Percentiles rank a stretch among this genome's conserved stretches.
Evolutionary conservation across 2,888 invertebrate species (phyloP).

Genomic region (Priocnemis perturbator): DNA sequence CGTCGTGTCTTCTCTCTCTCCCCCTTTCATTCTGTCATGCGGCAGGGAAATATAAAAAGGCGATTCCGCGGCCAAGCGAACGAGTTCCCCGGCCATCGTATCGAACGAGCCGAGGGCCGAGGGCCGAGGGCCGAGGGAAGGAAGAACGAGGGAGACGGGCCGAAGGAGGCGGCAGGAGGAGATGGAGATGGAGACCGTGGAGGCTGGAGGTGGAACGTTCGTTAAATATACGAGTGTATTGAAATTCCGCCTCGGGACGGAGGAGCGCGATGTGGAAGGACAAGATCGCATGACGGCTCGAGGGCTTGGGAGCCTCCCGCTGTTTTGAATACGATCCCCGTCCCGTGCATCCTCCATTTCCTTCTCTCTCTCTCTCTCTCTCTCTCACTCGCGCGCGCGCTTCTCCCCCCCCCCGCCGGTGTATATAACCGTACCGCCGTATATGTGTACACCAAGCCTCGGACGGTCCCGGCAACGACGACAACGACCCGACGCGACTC

Average conservation of each 20-base stretch:
- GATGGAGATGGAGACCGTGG: conserved; percentile 20
- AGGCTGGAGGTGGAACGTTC: conserved; percentile 54
- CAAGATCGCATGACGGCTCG: conserved; percentile 69
- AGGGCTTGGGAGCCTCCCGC: conserved; percentile 68
- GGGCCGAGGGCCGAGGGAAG: conserved; percentile 28
- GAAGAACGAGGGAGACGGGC: conserved; percentile 24
- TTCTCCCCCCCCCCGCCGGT: conserved; percentile 51
- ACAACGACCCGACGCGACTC: conserved; percentile 65
- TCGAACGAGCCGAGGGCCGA: conserved; percentile 42
- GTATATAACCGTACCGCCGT: conserved; percentile 47
- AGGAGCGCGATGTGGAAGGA: conserved; percentile 67
- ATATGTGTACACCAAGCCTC: conserved; percentile 38
- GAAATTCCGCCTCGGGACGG: conserved; percentile 67
- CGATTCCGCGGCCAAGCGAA: conserved; percentile 49
- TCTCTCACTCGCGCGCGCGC: conserved; percentile 37
- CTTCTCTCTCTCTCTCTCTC: neutral
- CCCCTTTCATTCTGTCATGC: conserved; percentile 28
- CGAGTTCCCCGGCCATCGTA: conserved; percentile 45
- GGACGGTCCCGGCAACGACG: conserved; percentile 48
- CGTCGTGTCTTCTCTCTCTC: conserved; percentile 33
- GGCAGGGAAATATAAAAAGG: conserved; percentile 60
- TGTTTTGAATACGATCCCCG: conserved; percentile 70
- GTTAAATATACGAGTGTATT: conserved; percentile 73
- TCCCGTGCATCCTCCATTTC: conserved; percentile 48
- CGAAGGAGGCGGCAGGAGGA: conserved; percentile 30